Percentiles rank a stretch among this genome's conserved stretches.
Conservation (phyloP, 2,797 vertebrate genomes). For the Squalus acanthias region DNA sequence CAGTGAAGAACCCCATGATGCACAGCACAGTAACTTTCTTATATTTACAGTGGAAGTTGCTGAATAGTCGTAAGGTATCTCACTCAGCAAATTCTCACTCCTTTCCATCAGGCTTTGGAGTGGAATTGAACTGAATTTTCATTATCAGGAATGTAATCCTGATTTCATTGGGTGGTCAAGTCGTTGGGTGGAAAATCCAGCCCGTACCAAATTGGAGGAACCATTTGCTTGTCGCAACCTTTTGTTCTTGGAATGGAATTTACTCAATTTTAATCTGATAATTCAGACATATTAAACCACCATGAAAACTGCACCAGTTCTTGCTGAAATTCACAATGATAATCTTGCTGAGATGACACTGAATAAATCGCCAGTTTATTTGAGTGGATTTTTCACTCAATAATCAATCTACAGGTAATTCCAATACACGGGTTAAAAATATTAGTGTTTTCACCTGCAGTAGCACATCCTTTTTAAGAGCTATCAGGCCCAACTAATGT, state of each 20-base stretch:
- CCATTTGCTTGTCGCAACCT: neutral
- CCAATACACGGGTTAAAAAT: neutral
- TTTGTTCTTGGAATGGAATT: neutral
- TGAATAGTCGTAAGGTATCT: neutral
- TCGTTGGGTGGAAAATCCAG: neutral
- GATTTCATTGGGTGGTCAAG: neutral
- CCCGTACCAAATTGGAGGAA: neutral
- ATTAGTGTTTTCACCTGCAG: neutral
- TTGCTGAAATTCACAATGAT: neutral
- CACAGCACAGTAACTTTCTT: neutral
- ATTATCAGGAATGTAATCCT: neutral
- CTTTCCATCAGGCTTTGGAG: neutral
- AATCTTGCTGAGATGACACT: neutral
- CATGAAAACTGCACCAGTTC: neutral
- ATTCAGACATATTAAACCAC: neutral
- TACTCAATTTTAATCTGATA: neutral
- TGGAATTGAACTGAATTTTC: neutral
- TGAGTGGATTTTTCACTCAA: neutral
- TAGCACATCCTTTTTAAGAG: neutral
- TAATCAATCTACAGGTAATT: neutral
- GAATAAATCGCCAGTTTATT: neutral
- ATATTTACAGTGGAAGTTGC: neutral
- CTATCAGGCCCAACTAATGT: neutral
- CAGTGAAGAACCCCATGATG: neutral
- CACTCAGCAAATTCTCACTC: neutral